Evolutionary conservation across 2,888 invertebrate genomes (phyloP).

Genomic region (Therioaphis trifolii): DNA sequence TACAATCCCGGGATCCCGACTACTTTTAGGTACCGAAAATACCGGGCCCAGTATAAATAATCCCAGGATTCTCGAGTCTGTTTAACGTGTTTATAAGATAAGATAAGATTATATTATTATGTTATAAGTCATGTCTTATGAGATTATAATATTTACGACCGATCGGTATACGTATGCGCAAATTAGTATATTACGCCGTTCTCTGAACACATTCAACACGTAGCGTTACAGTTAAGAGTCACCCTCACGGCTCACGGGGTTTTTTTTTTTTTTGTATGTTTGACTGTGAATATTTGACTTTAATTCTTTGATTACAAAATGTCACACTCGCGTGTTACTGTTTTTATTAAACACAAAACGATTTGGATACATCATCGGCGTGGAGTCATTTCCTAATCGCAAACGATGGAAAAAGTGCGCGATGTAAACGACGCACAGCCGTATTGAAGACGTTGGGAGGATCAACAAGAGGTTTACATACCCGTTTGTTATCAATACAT

Average conservation of each 20-base stretch:
- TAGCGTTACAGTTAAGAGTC: no score
- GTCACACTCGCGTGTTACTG: not conserved
- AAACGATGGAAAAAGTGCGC: constrained; percentile 25
- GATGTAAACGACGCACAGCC: no score
- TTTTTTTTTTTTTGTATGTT: no score
- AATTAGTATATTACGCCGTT: no score
- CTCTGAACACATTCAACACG: no score
- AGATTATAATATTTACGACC: no score
- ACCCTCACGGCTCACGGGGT: no score
- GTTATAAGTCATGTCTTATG: no score
- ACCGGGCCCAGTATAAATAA: not conserved
- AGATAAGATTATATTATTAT: constrained; percentile 25
- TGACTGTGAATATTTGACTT: not conserved
- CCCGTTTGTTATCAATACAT: constrained; percentile 16
- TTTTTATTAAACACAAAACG: constrained; percentile 40
- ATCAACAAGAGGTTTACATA: constrained; percentile 13
- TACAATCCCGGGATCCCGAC: no score
- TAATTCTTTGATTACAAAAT: constrained; percentile 18
- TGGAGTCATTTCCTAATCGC: constrained; percentile 29
- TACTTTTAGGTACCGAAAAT: not conserved
- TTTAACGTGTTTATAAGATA: constrained; percentile 15
- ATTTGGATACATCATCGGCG: constrained; percentile 13
- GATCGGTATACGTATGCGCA: no score
- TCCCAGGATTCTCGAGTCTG: not conserved
- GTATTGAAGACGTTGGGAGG: constrained; percentile 26